phyloP scores from a whole-genome alignment of 1,140 invertebrate genomes.

The Dufourea novaeangliae region DNA sequence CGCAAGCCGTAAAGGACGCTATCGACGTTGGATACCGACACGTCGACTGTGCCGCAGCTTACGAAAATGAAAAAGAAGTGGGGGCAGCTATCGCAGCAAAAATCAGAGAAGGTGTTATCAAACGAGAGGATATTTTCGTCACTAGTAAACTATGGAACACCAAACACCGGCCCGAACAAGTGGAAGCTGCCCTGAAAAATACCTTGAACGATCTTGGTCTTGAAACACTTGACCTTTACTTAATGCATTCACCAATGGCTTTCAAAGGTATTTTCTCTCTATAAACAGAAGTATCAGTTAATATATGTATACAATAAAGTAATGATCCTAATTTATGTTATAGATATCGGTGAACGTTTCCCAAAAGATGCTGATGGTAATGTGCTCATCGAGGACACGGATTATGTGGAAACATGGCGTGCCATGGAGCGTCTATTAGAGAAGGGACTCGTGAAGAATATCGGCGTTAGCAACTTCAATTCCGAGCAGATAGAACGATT shows the following conservation, averaged over 20 bases:
- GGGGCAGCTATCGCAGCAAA: constrained; percentile 88
- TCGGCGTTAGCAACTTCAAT: constrained; percentile 96
- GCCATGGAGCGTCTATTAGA: constrained; percentile 88
- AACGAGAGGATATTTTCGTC: constrained; percentile 86
- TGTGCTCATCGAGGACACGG: constrained; percentile 80
- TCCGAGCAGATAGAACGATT: constrained; percentile 88
- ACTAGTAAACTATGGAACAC: constrained; percentile 83
- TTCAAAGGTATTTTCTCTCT: constrained; percentile 74
- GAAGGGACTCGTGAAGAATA: constrained; percentile 88
- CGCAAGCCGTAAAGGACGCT: constrained; percentile 85
- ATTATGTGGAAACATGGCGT: constrained; percentile 88
- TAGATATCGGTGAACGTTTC: constrained; percentile 72
- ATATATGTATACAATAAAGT: background rate
- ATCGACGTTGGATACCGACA: constrained; percentile 87
- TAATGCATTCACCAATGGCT: constrained; percentile 90
- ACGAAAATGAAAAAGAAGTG: constrained; percentile 91
- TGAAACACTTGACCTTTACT: constrained; percentile 88
- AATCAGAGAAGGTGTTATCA: constrained; percentile 87
- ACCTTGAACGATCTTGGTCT: constrained; percentile 85
- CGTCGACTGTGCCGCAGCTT: constrained; percentile 85
- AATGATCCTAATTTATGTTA: background rate
- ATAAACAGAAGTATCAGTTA: no score
- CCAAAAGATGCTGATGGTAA: constrained; percentile 78
- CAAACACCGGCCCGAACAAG: constrained; percentile 77
- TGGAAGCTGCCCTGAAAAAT: constrained; percentile 80